Conservation (phyloP, 2,113 vertebrate species). For the Indicator maculatus region DNA sequence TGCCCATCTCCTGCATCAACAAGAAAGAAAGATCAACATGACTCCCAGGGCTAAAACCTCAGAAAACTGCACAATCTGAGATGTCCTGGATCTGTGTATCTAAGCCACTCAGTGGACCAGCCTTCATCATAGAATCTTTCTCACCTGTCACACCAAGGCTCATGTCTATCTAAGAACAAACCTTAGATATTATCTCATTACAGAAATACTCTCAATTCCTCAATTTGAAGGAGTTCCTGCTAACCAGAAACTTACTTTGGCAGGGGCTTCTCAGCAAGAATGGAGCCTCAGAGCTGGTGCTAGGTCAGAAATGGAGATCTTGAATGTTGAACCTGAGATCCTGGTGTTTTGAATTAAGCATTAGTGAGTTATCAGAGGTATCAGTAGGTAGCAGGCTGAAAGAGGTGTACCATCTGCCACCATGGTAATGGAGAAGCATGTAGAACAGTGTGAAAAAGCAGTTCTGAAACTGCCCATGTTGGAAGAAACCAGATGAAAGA, state of each 20-base stretch:
- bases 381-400: not conserved
- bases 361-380: not conserved
- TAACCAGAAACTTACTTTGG: not conserved
- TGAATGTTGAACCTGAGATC: not conserved
- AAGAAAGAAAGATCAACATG: not conserved
- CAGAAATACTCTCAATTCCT: not conserved
- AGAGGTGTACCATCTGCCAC: not conserved
- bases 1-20: not conserved
- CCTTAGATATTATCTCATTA: not conserved
- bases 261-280: not conserved
- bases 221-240: not conserved
- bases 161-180: not conserved
- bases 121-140: fast-evolving
- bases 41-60: not conserved
- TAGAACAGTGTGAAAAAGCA: not conserved
- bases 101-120: not conserved
- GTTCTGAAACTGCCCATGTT: constrained; percentile 5
- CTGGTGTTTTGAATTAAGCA: too few species aligned
- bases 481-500: not conserved
- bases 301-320: not conserved
- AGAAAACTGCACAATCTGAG: not conserved
- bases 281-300: not conserved
- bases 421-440: not conserved
- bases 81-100: not conserved
- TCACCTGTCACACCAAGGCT: not conserved